phyloP scores from a whole-genome alignment of 2,888 invertebrate species.

The Podotricha telesiphe region DNA sequence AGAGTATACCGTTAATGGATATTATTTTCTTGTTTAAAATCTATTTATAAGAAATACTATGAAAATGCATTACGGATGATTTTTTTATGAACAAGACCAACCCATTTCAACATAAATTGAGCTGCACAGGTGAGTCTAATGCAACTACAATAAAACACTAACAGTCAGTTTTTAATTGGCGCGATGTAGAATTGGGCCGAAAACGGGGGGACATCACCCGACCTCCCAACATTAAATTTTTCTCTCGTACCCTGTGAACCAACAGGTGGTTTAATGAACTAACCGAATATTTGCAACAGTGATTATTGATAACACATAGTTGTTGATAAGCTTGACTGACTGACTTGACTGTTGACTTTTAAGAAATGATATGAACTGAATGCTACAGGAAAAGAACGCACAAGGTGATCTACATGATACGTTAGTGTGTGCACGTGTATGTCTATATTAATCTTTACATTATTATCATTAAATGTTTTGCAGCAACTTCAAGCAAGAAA shows the following conservation, averaged over 20 bases:
- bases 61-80: background rate
- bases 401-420: slow-evolving; percentile 39
- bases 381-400: slow-evolving; percentile 32
- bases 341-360: too few species aligned
- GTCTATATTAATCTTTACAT: slow-evolving; percentile 22
- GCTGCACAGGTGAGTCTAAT: slow-evolving; percentile 5
- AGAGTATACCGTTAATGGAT: too few species aligned
- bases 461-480: slow-evolving; percentile 27
- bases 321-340: too few species aligned
- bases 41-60: background rate
- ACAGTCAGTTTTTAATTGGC: slow-evolving; percentile 75
- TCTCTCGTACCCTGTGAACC: slow-evolving; percentile 64
- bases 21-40: background rate
- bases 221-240: slow-evolving; percentile 64
- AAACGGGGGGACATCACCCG: slow-evolving; percentile 48
- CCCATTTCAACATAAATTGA: background rate
- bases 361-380: slow-evolving; percentile 28
- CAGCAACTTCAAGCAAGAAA: slow-evolving; percentile 25
- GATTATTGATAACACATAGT: slow-evolving; percentile 42
- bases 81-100: background rate
- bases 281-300: slow-evolving; percentile 57
- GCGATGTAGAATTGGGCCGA: slow-evolving; percentile 58
- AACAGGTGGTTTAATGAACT: slow-evolving; percentile 71
- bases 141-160: slow-evolving; percentile 35
- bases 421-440: slow-evolving; percentile 25